Conservation (phyloP, 2,797 vertebrate genomes). For the Trematomus bernacchii region DNA sequence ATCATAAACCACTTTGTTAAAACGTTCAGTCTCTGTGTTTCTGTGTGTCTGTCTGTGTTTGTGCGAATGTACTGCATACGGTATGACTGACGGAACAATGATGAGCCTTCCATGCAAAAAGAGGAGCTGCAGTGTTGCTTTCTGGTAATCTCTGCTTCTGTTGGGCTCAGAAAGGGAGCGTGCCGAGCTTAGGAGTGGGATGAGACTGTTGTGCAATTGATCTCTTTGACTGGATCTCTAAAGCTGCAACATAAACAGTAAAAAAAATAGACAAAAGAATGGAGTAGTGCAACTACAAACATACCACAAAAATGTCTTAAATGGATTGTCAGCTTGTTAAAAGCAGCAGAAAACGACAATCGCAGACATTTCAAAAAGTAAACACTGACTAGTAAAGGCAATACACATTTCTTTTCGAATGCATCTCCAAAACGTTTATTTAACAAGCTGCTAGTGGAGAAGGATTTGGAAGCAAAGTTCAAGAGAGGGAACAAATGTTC, state of each 20-base stretch:
- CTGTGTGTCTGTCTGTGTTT: background rate
- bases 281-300: constrained; percentile 4
- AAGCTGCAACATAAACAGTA: constrained; percentile 47
- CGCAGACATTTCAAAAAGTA: background rate
- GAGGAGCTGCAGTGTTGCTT: constrained; percentile 47
- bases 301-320: background rate
- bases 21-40: background rate
- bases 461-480: constrained; percentile 29
- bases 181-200: constrained; percentile 44
- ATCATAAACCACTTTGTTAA: constrained; percentile 17
- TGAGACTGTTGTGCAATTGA: constrained; percentile 55
- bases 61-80: constrained; percentile 1
- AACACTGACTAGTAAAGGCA: constrained; percentile 6
- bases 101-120: constrained; percentile 26
- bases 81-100: constrained; percentile 33
- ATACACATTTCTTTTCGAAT: constrained; percentile 18
- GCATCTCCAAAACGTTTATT: constrained; percentile 15
- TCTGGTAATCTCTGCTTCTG: constrained; percentile 53
- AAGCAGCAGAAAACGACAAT: constrained; percentile 3
- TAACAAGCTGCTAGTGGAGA: constrained; percentile 17
- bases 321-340: background rate
- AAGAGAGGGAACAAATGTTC: constrained; percentile 49
- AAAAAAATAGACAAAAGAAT: constrained; percentile 16
- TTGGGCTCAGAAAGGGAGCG: constrained; percentile 42
- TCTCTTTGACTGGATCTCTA: constrained; percentile 53